Conservation (phyloP, 2,797 vertebrate genomes). For the Gallinago stenura region DNA sequence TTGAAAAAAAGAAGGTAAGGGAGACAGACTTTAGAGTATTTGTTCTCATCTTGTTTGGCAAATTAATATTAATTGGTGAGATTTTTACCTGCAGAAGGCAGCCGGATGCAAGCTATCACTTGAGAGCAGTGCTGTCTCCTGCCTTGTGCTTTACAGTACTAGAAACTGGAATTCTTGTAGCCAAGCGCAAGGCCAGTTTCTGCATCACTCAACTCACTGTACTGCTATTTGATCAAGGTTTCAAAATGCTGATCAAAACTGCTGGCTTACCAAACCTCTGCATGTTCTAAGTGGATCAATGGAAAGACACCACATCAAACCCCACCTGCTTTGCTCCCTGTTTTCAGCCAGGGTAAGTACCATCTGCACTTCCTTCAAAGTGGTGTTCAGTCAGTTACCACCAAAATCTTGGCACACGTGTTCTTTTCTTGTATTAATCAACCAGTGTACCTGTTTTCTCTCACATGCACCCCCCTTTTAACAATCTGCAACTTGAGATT, state of each 20-base stretch:
- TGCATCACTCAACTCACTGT: neutral
- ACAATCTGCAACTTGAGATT: neutral
- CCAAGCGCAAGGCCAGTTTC: neutral
- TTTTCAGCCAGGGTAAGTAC: neutral
- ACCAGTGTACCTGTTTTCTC: neutral
- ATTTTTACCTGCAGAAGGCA: neutral
- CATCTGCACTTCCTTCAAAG: neutral
- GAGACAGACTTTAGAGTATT: neutral
- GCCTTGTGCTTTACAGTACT: neutral
- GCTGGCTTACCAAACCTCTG: neutral
- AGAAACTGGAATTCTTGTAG: neutral
- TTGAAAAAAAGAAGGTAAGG: neutral
- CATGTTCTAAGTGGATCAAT: neutral
- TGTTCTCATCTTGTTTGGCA: neutral
- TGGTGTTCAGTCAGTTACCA: neutral
- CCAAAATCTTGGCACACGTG: rapidly evolving
- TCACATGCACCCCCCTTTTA: neutral
- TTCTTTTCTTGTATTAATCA: neutral
- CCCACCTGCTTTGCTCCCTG: neutral
- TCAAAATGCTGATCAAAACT: neutral
- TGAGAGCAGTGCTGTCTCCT: neutral
- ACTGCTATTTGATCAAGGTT: neutral
- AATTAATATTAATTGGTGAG: neutral
- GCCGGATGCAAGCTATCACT: neutral
- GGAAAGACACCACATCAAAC: neutral